These are phyloP conservation scores for Lepisosteus osseus DNA, from an alignment of 2,113 vertebrate genomes.

Conservation along the genomic window DNA sequence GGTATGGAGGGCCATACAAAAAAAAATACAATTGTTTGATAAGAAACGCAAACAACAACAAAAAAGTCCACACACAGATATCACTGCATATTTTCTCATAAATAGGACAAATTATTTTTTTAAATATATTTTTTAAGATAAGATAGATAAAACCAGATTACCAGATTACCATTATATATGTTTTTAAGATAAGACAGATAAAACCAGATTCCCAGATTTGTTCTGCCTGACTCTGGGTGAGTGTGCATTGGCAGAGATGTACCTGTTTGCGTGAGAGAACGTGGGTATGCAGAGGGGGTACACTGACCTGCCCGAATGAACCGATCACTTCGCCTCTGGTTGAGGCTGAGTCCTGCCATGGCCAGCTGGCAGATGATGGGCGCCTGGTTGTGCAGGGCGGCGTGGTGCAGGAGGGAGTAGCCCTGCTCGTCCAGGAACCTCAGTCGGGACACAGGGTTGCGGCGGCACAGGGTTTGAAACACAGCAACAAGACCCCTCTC, in stretches of 20 bases:
- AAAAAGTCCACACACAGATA: no score
- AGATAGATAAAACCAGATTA: no score
- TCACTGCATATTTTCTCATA: no score
- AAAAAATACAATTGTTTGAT: no score
- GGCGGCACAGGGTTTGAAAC: constrained; percentile 62
- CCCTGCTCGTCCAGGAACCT: constrained; percentile 58
- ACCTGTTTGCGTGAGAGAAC: background rate
- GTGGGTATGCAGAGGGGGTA: background rate
- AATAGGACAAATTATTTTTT: no score
- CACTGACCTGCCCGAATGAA: constrained; percentile 40
- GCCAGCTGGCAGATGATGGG: constrained; percentile 61
- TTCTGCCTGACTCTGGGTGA: background rate
- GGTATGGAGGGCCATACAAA: no score
- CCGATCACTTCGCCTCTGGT: constrained; percentile 50
- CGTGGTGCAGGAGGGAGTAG: constrained; percentile 62
- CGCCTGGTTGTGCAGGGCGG: constrained; percentile 61
- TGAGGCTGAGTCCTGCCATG: constrained; percentile 53
- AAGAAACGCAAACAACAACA: no score
- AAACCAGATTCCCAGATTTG: no score
- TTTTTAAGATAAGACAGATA: no score
- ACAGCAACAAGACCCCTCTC: constrained; percentile 63
- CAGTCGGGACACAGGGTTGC: constrained; percentile 57
- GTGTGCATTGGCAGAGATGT: background rate
- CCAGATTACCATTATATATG: no score
- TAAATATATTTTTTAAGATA: no score